Conservation (phyloP, 2,113 vertebrate species). For the Synodontis membranacea region DNA sequence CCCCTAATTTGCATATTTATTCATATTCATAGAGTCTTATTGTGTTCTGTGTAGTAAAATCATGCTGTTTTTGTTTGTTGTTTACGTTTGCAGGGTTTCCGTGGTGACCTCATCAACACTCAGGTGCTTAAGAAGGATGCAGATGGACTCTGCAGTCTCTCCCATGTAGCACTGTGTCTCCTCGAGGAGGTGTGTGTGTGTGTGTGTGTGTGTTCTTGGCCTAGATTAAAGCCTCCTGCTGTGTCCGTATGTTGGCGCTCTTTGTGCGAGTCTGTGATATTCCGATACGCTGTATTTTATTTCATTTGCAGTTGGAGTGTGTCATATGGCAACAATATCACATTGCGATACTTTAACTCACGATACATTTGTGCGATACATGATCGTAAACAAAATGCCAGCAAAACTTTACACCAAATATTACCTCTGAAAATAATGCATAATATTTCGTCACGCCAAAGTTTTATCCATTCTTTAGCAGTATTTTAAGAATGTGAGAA, state of each 20-base stretch:
- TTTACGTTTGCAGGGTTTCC: conserved; percentile 67
- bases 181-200: conserved; percentile 75
- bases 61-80: not conserved
- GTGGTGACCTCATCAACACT: conserved; percentile 70
- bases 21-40: not conserved
- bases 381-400: not conserved
- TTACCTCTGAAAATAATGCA: not conserved
- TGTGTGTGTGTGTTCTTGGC: conserved; percentile 14
- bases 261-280: not conserved
- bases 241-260: conserved; percentile 8
- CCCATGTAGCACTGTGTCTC: conserved; percentile 75
- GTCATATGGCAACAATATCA: not conserved
- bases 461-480: too few relatives aligned
- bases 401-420: not conserved
- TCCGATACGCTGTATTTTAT: not conserved
- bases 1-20: not conserved
- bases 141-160: conserved; percentile 75
- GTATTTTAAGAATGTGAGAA: too few relatives aligned
- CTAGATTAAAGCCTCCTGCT: not conserved
- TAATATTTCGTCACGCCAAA: not conserved
- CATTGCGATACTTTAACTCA: not conserved
- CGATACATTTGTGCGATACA: not conserved
- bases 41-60: not conserved
- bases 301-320: not conserved
- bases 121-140: conserved; percentile 75